Conservation (phyloP, 2,888 invertebrate species). For the Plebejus anna region DNA sequence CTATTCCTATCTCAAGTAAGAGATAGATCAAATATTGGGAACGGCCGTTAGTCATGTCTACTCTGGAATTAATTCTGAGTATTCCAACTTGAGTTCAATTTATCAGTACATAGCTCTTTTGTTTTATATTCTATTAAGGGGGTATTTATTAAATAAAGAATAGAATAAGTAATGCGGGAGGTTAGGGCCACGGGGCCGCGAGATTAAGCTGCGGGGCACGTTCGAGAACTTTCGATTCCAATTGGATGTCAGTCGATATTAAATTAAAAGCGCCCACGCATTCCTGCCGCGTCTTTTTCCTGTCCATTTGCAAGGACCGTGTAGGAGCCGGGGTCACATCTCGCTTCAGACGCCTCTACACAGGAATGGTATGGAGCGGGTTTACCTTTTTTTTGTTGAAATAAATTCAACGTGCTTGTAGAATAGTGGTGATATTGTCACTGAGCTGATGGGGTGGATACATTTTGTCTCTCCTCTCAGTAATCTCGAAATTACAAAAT, state of each 20-base stretch:
- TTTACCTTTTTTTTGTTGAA: conserved; percentile 28
- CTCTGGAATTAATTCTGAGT: background rate
- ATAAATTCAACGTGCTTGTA: too few species aligned
- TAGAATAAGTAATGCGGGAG: conserved; percentile 39
- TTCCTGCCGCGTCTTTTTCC: conserved; percentile 78
- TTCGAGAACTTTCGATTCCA: conserved; percentile 75
- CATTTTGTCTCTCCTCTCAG: too few species aligned
- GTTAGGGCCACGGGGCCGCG: conserved; percentile 42
- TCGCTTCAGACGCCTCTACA: conserved; percentile 56
- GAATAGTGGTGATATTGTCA: too few species aligned
- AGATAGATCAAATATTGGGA: too few species aligned
- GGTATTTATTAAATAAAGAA: conserved; percentile 24
- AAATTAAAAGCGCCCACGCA: conserved; percentile 79
- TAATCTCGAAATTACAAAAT: too few species aligned
- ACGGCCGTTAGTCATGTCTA: too few species aligned
- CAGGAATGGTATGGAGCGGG: conserved; percentile 52
- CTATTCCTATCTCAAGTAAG: too few species aligned
- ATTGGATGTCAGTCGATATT: conserved; percentile 78
- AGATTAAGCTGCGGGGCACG: conserved; percentile 70
- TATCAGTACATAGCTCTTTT: background rate
- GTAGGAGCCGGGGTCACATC: conserved; percentile 74
- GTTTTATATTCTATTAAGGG: background rate
- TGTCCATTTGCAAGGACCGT: conserved; percentile 79
- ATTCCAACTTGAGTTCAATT: background rate
- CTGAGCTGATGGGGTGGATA: too few species aligned